Conservation (phyloP, 2,113 vertebrate species). For the Heloderma charlesbogerti region DNA sequence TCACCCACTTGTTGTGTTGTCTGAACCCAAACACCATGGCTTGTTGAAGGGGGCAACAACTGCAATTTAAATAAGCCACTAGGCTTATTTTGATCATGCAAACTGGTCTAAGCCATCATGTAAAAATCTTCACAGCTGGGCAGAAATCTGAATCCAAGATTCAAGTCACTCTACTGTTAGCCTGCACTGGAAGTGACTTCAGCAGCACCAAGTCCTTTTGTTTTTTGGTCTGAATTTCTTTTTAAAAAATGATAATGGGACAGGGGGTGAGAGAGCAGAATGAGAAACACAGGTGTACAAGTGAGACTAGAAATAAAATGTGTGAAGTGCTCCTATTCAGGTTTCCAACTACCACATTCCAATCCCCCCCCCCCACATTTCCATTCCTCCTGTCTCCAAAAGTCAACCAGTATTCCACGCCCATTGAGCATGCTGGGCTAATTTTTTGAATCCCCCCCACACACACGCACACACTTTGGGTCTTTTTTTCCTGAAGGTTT, state of each 20-base stretch:
- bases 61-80: too few relatives aligned
- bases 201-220: not conserved
- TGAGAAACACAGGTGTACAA: not conserved
- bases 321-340: not conserved
- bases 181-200: not conserved
- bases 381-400: not conserved
- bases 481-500: not conserved
- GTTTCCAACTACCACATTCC: not conserved
- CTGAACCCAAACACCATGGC: too few relatives aligned
- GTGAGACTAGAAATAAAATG: not conserved
- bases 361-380: not conserved
- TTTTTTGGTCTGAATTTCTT: not conserved
- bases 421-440: not conserved
- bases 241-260: not conserved
- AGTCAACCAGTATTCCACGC: not conserved
- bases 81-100: too few relatives aligned
- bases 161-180: not conserved
- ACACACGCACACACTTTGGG: too few relatives aligned
- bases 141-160: not conserved
- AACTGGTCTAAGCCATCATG: not conserved
- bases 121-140: not conserved
- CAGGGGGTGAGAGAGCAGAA: not conserved
- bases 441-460: not conserved
- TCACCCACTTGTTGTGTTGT: too few relatives aligned
- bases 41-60: too few relatives aligned